Evolutionary conservation across 2,113 vertebrate species (phyloP), one percentile per base, ranked within the genome.

Genomic region (Odontophorus gujanensis): DNA sequence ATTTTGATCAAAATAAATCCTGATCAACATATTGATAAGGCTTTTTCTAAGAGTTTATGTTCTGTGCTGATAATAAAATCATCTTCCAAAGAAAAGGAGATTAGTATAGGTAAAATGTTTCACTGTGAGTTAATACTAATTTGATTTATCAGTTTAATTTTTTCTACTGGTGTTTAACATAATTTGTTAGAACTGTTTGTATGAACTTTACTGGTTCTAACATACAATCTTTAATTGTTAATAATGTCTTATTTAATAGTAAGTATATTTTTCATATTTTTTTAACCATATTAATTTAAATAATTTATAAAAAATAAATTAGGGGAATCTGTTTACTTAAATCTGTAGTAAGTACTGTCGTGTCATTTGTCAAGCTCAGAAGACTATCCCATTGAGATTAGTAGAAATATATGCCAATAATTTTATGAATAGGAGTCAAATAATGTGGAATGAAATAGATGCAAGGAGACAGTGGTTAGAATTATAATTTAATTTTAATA

Each of bases 101-200:
- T 78, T 51, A 87, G 15, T 66, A 58, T 3, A 83, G 59, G 77
- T 83, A 81, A 93, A 81, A 77, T 77, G 1, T 72, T 93, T 87
- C 40, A 76, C 13, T 85, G 13, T 76, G 43, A 45, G 38, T 42
- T 82, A 82, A 73, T 51, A 45, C 2, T 73, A 53, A 89, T 87
- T 81, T 93, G 38, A 84, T 90, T 80, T 87, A 67, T 77, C 55
- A 59, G 24, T 63, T 95, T 85, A 76, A 87, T 91, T 93, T 83
- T 87, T 68, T 28, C 12, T 90, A 50, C 30, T 69, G 72, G 15
- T 76, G n/a, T 89, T 82, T 80, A 18, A 69, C 42, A 85, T 25
- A 6, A 13, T 85, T 77, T 77, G 11, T 72, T 81, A 36, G 11
- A 66, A 32, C 25, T 2, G 0, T 48, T 86, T 81, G 14, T 26